Evolutionary conservation across 2,797 vertebrate genomes (phyloP).

Genomic region (Hirundo rustica): DNA sequence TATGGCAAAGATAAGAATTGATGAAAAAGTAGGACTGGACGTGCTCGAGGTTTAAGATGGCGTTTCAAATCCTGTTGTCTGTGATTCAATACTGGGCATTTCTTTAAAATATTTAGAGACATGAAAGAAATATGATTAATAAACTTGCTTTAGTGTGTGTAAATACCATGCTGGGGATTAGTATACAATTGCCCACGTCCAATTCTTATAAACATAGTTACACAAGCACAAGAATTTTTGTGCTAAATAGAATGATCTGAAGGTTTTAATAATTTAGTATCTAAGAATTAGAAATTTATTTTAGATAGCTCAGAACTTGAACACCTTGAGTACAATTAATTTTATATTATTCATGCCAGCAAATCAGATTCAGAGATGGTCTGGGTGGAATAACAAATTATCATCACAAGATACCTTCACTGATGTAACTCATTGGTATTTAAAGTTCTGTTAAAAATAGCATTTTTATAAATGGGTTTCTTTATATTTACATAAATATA

Average conservation of each 20-base stretch:
- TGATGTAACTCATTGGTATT: neutral
- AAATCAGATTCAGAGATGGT: neutral
- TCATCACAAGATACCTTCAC: neutral
- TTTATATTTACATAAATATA: conserved; percentile 11
- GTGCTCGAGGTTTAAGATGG: neutral
- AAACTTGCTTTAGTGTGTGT: neutral
- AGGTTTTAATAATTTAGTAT: neutral
- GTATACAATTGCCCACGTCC: neutral
- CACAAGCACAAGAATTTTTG: neutral
- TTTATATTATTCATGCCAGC: neutral
- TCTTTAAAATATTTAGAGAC: neutral
- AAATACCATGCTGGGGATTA: neutral
- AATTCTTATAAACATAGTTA: neutral
- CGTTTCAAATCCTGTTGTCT: neutral
- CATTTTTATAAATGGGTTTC: neutral
- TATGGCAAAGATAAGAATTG: neutral
- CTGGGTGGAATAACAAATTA: conserved; percentile 2
- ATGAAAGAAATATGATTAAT: neutral
- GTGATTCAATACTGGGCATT: neutral
- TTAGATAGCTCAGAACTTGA: neutral
- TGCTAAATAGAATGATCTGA: neutral
- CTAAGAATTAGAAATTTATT: neutral
- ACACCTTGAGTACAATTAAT: neutral
- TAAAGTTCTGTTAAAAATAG: neutral
- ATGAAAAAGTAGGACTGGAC: neutral